phyloP scores from a whole-genome alignment of 30 jellyfish, hydroid and myxozoan genomes.

The Cassiopea xamachana region DNA sequence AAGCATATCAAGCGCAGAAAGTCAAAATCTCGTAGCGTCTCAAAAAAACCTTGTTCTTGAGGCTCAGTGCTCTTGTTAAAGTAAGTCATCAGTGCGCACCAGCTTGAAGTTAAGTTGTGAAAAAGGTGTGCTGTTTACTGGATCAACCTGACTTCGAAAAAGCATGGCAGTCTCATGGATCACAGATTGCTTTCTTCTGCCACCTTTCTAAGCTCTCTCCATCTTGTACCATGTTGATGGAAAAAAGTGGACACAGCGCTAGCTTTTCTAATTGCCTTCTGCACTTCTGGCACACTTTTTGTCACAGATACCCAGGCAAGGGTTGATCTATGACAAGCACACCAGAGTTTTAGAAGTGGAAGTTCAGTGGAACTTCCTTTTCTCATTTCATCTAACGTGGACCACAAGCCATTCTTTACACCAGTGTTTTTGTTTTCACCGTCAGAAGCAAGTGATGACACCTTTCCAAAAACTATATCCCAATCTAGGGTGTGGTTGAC shows the following conservation, averaged over 20 bases:
- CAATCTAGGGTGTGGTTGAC: constrained; percentile 17
- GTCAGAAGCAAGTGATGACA: constrained; percentile 19
- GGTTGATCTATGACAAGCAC: constrained; percentile 1
- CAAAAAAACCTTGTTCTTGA: constrained; percentile 19
- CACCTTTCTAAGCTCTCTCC: constrained; percentile 51
- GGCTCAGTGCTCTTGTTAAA: constrained; percentile 39
- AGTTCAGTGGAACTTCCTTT: constrained; percentile 20
- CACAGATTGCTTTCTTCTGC: constrained; percentile 9
- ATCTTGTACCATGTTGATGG: constrained; percentile 50
- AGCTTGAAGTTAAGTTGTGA: constrained; percentile 36
- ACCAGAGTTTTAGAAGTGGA: constrained; percentile 1
- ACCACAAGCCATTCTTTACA: constrained; percentile 36
- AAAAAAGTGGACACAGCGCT: constrained; percentile 41
- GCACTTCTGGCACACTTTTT: constrained; percentile 25
- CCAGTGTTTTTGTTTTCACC: constrained; percentile 17
- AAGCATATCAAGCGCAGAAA: constrained; percentile 33
- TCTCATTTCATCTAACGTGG: constrained; percentile 28
- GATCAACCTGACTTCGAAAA: constrained; percentile 12
- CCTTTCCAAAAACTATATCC: constrained; percentile 17
- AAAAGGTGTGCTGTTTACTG: constrained; percentile 44
- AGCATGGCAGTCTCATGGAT: constrained; percentile 20
- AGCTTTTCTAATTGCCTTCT: constrained; percentile 35
- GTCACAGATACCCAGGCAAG: constrained; percentile 15
- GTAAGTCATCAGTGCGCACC: constrained; percentile 23
- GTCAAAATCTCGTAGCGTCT: constrained; percentile 20